Evolutionary conservation across 2,888 invertebrate species (phyloP), one percentile per base, ranked within the genome.

Genomic region (Tetrapedia diversipes): DNA sequence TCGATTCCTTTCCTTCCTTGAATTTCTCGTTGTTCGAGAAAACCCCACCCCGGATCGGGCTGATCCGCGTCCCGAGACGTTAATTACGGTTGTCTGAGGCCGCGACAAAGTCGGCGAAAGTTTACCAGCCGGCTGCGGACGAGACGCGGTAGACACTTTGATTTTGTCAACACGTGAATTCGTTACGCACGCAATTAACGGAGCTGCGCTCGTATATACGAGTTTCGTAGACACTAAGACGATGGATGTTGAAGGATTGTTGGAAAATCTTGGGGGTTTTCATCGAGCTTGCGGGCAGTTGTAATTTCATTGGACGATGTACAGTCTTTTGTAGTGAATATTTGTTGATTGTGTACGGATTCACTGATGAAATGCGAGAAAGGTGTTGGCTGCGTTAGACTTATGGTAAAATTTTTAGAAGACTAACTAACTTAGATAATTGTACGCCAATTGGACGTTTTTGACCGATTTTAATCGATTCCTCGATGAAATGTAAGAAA

Each of bases 21-120:
- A 63, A 72, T 59, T 63, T 64, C n/a, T n/a, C 75, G 75, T 75
- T 76, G 75, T 76, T 76, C 75, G 47, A 29, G 73, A 53, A 66
- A 56, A 24, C 4, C 76, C 59, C 59, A 2, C 76, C 59, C 59
- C 39, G 72, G 65, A 45, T 60, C 76, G 32, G 47, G 53, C 77
- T 76, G 66, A 75, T 75, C 76, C 65, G 45, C 65, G 65, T 41
- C 24, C 59, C 47, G 53, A 75, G 45, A 76, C 75, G 76, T 75
- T 75, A 66, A 75, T 75, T 75, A 76, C 77, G 59, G 53, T 66
- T 75, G 75, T 76, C 77, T 37, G 59, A 22, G 51, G 59, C 64
- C 63, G 51, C 75, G 66, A 60, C 75, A 54, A 54, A 76, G 53
- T 66, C 75, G 59, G 11, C 34, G 77, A 65, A 75, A 75, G 60